Base-by-base conservation (phyloP, 2,113 vertebrate genomes). In the Orcinus orca region DNA sequence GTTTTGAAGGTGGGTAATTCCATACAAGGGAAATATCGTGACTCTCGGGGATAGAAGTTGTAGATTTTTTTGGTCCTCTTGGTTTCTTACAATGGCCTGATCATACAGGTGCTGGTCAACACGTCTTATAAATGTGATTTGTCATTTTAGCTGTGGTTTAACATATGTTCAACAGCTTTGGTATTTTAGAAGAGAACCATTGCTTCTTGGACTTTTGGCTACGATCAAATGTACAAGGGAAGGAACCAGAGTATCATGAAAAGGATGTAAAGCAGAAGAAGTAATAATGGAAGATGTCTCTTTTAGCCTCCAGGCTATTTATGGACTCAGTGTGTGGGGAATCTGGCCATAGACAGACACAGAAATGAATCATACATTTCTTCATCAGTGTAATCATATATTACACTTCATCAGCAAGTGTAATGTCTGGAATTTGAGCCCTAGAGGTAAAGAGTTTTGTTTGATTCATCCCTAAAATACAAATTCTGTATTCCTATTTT, bases 371-470 rank as follows among this genome's bases (percentile, higher is more conserved):
- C 83, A 68, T n/a, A 31, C 36, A 36, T 74, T 73, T 96, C 71
- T 96, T 93, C 80, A 95, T 62, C 63, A 26, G 50, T 53, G 53
- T 53, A 53, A 18, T 53, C 53, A 17, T 18, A 53, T 53, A 53
- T 53, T 53, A 53, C 53, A 53, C 71, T 96, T 93, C 80, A 95
- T 62, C 68, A 31, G 58, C 63, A 88, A 87, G 50, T 86, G 17
- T 50, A 55, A 50, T 68, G 79, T 95, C 68, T 95, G 89, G 93
- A 95, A 86, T 95, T 90, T 68, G 90, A 97, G 41, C 87, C 71
- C 31, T 88, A 79, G 33, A 92, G 83, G 47, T 68, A 81, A 92
- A 77, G 81, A 63, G 31, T 77, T 94, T 71, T 68, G 38, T 94
- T 96, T 86, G 50, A 84, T 87, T 92, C 50, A 76, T 85, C 53